Percentiles rank a stretch among this genome's conserved stretches.
Conservation (phyloP, 2,797 vertebrate species). For the Parauchenoglanis ngamensis region DNA sequence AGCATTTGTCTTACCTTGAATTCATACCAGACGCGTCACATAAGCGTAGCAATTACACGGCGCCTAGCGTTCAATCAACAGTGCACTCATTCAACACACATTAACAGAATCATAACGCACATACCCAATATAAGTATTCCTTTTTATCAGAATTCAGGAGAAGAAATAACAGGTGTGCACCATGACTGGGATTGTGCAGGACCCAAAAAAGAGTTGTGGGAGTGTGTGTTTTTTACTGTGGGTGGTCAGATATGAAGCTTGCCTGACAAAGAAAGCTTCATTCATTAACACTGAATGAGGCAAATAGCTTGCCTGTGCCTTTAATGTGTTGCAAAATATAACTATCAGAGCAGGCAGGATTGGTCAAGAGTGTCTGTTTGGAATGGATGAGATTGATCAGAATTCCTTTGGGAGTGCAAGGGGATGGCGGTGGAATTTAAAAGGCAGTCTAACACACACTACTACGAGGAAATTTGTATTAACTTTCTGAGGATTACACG, state of each 20-base stretch:
- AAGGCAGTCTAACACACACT: background rate
- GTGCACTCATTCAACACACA: background rate
- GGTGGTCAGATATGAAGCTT: background rate
- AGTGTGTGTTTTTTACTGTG: background rate
- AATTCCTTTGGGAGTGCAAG: background rate
- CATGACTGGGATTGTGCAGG: background rate
- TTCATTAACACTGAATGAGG: background rate
- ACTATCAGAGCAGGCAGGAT: background rate
- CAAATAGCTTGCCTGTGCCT: background rate
- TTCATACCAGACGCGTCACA: background rate
- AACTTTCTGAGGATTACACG: background rate
- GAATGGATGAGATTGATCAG: background rate
- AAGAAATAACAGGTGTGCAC: background rate
- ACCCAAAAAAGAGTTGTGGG: background rate
- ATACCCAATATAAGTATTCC: background rate
- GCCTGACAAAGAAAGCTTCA: background rate
- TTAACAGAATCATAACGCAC: too few species aligned
- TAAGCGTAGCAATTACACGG: background rate
- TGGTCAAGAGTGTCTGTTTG: background rate
- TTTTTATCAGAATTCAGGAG: background rate
- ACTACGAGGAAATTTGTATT: background rate
- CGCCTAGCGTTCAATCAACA: background rate
- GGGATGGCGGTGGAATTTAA: background rate
- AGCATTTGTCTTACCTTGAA: slow-evolving; percentile 3
- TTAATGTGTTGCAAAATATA: background rate